Evolutionary conservation across 1,140 invertebrate genomes (phyloP).

Genomic region (Drosophila rhopaloa): DNA sequence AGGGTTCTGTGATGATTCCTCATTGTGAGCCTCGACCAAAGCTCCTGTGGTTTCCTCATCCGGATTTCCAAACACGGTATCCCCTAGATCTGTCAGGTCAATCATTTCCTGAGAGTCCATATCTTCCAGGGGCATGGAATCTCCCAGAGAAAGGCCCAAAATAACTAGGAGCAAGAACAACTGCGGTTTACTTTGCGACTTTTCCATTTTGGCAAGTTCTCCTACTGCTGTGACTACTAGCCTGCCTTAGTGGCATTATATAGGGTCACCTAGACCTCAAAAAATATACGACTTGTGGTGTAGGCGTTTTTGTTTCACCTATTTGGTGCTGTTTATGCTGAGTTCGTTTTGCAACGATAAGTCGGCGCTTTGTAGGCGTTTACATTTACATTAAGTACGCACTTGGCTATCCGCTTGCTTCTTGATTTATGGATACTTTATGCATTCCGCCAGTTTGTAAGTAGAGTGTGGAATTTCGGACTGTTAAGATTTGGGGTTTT

Average conservation of each 20-base stretch:
- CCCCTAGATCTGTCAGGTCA: slow-evolving; percentile 85
- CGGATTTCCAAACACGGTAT: slow-evolving; percentile 85
- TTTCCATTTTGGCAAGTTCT: slow-evolving; percentile 43
- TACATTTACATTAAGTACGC: slow-evolving; percentile 61
- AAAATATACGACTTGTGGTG: slow-evolving; percentile 39
- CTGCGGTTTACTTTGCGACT: slow-evolving; percentile 15
- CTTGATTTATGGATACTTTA: slow-evolving; percentile 61
- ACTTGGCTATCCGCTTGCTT: slow-evolving; percentile 36
- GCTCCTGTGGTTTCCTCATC: slow-evolving; percentile 83
- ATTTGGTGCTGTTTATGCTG: slow-evolving; percentile 23
- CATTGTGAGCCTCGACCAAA: slow-evolving; percentile 89
- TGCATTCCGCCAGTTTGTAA: slow-evolving; percentile 39
- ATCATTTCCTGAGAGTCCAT: slow-evolving; percentile 75
- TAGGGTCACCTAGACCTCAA: slow-evolving; percentile 70
- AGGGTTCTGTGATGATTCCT: slow-evolving; percentile 87
- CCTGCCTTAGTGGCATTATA: slow-evolving; percentile 30
- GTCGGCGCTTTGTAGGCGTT: slow-evolving; percentile 29
- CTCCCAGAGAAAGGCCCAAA: neutral
- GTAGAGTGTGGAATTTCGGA: slow-evolving; percentile 1
- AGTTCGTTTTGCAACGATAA: slow-evolving; percentile 40
- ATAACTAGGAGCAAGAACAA: slow-evolving; percentile 19
- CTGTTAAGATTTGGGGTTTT: neutral
- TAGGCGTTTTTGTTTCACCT: slow-evolving; percentile 23
- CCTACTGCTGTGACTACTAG: slow-evolving; percentile 20
- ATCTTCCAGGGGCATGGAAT: slow-evolving; percentile 25